phyloP scores from a whole-genome alignment of 1,140 invertebrate genomes.

The Brachionus paranguensis region DNA sequence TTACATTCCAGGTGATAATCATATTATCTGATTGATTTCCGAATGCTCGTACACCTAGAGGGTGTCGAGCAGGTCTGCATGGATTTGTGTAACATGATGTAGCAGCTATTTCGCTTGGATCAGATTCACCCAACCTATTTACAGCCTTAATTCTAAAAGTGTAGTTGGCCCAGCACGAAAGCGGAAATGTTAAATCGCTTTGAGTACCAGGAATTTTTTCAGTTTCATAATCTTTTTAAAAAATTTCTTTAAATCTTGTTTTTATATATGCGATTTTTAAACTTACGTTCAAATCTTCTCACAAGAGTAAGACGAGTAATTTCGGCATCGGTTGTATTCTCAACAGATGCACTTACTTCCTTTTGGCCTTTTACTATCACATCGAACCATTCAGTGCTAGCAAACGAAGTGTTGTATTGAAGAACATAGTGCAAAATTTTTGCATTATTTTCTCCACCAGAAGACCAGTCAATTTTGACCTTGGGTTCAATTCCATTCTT shows the following conservation, averaged over 20 bases:
- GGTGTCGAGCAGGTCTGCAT: conserved; percentile 24
- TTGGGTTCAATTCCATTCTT: conserved; percentile 19
- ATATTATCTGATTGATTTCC: conserved; percentile 9
- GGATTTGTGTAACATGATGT: conserved; percentile 18
- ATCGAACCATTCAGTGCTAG: conserved; percentile 26
- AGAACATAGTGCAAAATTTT: conserved; percentile 28
- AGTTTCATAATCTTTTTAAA: conserved; percentile 23
- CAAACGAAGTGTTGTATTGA: conserved; percentile 39
- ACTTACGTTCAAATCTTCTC: conserved; percentile 32
- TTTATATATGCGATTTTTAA: no score
- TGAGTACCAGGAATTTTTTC: conserved; percentile 31
- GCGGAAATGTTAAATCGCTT: neutral
- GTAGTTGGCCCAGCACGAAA: conserved; percentile 41
- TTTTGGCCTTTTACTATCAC: conserved; percentile 5
- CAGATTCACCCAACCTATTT: conserved; percentile 17
- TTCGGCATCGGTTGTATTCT: conserved; percentile 12
- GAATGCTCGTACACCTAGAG: neutral
- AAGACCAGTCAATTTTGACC: conserved; percentile 20
- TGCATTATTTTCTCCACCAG: conserved; percentile 40
- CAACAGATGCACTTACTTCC: conserved; percentile 29
- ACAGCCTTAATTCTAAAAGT: conserved; percentile 39
- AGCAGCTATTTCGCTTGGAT: conserved; percentile 20
- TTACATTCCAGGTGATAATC: conserved; percentile 40
- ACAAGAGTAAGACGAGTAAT: conserved; percentile 34
- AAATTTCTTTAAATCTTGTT: neutral